A percentile compares a stretch with the other conserved stretches of the same genome.
These are phyloP conservation scores for Centruroides vittatus DNA, from an alignment of 1,140 invertebrate genomes.

Conservation along the genomic window DNA sequence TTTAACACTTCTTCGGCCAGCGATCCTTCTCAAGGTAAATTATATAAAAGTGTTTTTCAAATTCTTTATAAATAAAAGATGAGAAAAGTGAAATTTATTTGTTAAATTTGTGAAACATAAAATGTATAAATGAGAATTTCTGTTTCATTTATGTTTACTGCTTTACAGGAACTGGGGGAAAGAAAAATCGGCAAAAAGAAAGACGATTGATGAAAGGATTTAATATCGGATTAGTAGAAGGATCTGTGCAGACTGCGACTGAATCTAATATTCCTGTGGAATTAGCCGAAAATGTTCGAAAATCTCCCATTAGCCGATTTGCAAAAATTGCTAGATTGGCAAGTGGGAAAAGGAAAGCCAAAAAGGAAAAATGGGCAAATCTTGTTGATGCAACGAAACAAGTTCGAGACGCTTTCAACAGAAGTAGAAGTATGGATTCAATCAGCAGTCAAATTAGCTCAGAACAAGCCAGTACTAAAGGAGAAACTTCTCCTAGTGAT, in stretches of 20 bases:
- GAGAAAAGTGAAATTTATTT: no score
- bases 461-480: constrained; percentile 1
- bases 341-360: constrained; percentile 9
- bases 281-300: neutral
- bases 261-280: constrained; percentile 15
- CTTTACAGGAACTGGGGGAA: constrained; percentile 36
- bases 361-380: constrained; percentile 10
- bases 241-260: constrained; percentile 15
- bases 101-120: no score
- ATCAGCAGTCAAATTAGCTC: constrained; percentile 15
- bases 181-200: constrained; percentile 85
- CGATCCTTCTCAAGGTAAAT: constrained; percentile 9
- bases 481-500: constrained; percentile 1
- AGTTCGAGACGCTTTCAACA: constrained; percentile 12
- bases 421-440: constrained; percentile 16
- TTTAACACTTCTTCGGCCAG: constrained; percentile 37
- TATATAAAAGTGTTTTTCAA: neutral
- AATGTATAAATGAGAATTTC: neutral
- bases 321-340: constrained; percentile 13
- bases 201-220: constrained; percentile 85
- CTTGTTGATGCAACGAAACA: constrained; percentile 16
- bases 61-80: no score
- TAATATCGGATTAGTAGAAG: constrained; percentile 37
- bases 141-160: neutral
- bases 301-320: constrained; percentile 8